A percentile compares a stretch with the other conserved stretches of the same genome.
These are phyloP conservation scores for Theristus sp. DNA, from an alignment of 2,888 invertebrate genomes.

Conservation along the genomic window DNA sequence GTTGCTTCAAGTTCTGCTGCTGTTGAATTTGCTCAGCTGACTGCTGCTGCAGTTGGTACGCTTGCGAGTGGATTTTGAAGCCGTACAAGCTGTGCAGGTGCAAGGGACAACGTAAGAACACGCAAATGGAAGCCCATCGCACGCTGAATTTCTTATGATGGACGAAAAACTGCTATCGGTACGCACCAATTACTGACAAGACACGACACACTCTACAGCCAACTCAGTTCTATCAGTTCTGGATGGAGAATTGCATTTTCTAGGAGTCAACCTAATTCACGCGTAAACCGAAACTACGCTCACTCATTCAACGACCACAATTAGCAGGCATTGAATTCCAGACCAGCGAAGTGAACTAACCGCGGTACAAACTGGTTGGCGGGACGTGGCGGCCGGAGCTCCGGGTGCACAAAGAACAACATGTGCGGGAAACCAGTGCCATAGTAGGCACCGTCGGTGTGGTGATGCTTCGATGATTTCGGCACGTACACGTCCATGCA, in stretches of 20 bases:
- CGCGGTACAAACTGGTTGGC: slow-evolving; percentile 92
- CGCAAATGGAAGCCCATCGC: neutral
- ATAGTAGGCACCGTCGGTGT: slow-evolving; percentile 97
- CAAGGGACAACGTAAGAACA: too few relatives aligned
- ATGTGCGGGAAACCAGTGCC: slow-evolving; percentile 95
- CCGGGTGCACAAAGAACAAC: slow-evolving; percentile 98
- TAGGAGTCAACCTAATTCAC: too few relatives aligned
- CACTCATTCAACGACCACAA: too few relatives aligned
- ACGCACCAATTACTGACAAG: too few relatives aligned
- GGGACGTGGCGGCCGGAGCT: slow-evolving; percentile 88
- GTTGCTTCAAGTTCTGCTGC: slow-evolving; percentile 42
- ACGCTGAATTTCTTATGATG: neutral
- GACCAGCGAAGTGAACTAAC: too few relatives aligned
- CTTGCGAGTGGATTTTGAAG: slow-evolving; percentile 88
- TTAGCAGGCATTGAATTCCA: too few relatives aligned
- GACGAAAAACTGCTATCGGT: too few relatives aligned
- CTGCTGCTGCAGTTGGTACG: slow-evolving; percentile 82
- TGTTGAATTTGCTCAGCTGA: slow-evolving; percentile 79
- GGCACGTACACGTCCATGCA: slow-evolving; percentile 99
- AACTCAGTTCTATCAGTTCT: too few relatives aligned
- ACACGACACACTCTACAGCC: too few relatives aligned
- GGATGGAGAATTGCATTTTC: too few relatives aligned
- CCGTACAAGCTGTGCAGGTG: slow-evolving; percentile 98
- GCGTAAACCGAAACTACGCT: too few relatives aligned
- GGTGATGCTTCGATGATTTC: slow-evolving; percentile 90